Base-by-base conservation (phyloP, 2,797 vertebrate genomes). In the Dipus sagitta region DNA sequence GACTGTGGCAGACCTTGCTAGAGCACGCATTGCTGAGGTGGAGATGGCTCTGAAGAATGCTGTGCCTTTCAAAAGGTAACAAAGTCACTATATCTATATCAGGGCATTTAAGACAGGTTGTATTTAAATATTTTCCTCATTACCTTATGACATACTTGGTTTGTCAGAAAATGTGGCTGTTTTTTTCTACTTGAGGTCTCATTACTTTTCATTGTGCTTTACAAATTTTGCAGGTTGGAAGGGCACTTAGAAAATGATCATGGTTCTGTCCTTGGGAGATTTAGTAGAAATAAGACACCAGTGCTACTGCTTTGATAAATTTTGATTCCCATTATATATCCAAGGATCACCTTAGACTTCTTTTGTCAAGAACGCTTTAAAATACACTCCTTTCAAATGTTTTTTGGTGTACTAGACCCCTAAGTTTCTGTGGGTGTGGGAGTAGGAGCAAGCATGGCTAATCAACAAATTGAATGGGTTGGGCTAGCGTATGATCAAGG, bases 31-130 rank as follows among this genome's bases (percentile, higher is more conserved):
- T 79, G 96, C 94, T 1, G 98, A 99, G 0, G 98, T 99, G 85
- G 99, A 99, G 97, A 98, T 98, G 93, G 98, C 98, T 80, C 97
- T 99, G 96, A 99, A 98, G 97, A 99, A 98, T 92, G 99, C 99
- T 0, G 98, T 99, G 23, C 99, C 99, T 0, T 99, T 99, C 97
- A 99, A 99, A 98, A 99, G 99, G 99, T 99, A 95, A 97, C 96
- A 67, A 93, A 84, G 20, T 34, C 5, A 20, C 32, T 42, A 7
- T 60, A 0, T 32, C 6, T 47, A 12, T 1, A 26, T 26, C 17
- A 68, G 14, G 24, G 11, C 76, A 93, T 67, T 74, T 77, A 83
- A 88, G 38, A 52, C 6, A 47, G 52, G 52, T 62, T 90, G 14
- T 89, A 81, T 91, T 82, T 68, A 68, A 91, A 26, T 89, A 42